Evolutionary conservation across 2,888 invertebrate genomes (phyloP), one percentile per base, ranked within the genome.

Genomic region (Tenthredo amoena): DNA sequence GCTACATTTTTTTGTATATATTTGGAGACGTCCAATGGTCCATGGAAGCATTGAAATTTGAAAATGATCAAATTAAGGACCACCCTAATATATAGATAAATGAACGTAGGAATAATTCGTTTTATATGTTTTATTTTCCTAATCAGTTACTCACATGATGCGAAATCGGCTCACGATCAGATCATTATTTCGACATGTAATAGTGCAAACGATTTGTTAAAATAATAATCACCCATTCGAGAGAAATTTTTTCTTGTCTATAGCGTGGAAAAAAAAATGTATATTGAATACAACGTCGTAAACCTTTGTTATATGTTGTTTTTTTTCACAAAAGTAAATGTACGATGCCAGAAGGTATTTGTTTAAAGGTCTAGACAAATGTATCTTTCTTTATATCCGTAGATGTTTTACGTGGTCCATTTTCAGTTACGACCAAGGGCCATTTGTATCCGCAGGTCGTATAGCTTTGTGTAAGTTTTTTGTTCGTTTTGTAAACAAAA

Each of bases 341-440:
- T 74, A n/a, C 31, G 21, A n/a, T 43, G 21, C 72, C 43, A 74
- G 15, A 43, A 40, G 43, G 40, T 74, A 74, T 74, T 74, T 74
- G 21, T 74, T 43, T 43, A 43, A 74, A 74, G 37, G 10, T 74
- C 72, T 40, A 74, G 72, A 74, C 40, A 43, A 74, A 43, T 74
- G 72, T 74, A 43, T 74, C 21, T 74, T 21, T 74, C 43, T 74
- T 43, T 74, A 40, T 72, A 43, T 74, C 43, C 43, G 72, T 43
- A 10, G n/a, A n/a, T 37, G 21, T 74, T 43, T 43, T 15, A 74
- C 34, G 68, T 15, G 26, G 34, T 7, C 31, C 15, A 68, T 68
- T 68, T 18, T 31, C 68, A 68, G 31, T 15, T 34, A 34, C 68
- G 31, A 68, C 68, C 26, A 18, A 26, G 68, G 68, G 34, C 18